Base-by-base conservation (phyloP, 2,113 vertebrate species). In the Otolemur garnettii region DNA sequence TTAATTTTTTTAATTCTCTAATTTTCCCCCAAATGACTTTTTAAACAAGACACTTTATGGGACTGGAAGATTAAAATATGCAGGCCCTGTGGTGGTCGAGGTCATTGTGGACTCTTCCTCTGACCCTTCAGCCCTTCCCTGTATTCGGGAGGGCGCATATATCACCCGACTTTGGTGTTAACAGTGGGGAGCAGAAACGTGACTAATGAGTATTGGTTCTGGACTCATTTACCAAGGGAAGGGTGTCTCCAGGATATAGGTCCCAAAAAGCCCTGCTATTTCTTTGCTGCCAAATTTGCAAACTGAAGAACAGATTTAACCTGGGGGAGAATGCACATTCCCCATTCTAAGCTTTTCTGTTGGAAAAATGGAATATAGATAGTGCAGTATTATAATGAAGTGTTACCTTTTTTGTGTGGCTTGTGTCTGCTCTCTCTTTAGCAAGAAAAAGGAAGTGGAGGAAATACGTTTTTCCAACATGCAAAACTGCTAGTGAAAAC, bases 1-100 rank as follows among this genome's bases (percentile, higher is more conserved):
- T 92, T 91, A 64, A 81, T 84, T 83, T 91, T 87, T 93, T 33
- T 4, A 78, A 93, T 93, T 96, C 64, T 87, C 33, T 71, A 26
- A 7, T 81, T 93, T 95, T 85, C 30, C 30, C 69, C 95, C 74
- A 87, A 87, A 15, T 87, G 26, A 66, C 64, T 81, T 93, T 87
- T 93, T 19, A 55, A 55, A 84, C 91, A 90, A 72, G 75, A 74
- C 9, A 4, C 18, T 81, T 68, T 38, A 35, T 91, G 33, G 35
- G 30, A 78, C n/a, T 77, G 35, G 75, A 53, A 77, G 13, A 87
- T 59, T 83, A 64, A 95, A 94, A 57, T 26, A 7, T 8, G 0
- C 12, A 24, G 42, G 22, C 7, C 62, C 9, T 78, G 0, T 28
- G 17, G 30, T 35, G 59, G 35, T 12, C 68, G 59, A 92, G 59